Conservation (phyloP, 1,140 invertebrate genomes). For the Sycobia sp. region DNA sequence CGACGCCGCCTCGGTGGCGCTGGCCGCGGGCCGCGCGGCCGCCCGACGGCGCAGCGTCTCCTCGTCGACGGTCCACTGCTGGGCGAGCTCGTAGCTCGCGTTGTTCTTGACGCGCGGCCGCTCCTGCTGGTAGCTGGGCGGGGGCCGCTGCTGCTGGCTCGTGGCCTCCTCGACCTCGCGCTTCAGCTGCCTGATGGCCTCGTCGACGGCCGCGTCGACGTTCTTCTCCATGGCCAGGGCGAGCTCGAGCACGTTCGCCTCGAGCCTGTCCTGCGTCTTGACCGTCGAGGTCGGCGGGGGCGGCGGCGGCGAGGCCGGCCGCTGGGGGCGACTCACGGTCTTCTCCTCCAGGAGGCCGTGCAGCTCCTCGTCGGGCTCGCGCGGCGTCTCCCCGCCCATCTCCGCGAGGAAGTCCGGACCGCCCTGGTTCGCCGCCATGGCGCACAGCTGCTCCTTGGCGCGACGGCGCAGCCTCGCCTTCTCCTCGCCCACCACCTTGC, state of each 20-base stretch:
- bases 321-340: no score
- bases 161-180: constrained; percentile 49
- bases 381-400: constrained; percentile 14
- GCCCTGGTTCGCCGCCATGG: constrained; percentile 7
- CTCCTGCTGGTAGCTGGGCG: background rate
- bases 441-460: constrained; percentile 22
- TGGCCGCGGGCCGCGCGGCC: constrained; percentile 1
- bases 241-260: constrained; percentile 48
- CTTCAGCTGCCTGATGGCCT: constrained; percentile 48
- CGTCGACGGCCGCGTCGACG: constrained; percentile 46
- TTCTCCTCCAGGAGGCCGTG: constrained; percentile 37
- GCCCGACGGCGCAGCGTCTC: constrained; percentile 42
- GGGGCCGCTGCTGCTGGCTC: constrained; percentile 19
- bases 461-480: background rate
- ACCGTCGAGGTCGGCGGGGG: constrained; percentile 47
- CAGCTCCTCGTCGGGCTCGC: constrained; percentile 32
- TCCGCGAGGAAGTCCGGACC: constrained; percentile 7
- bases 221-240: constrained; percentile 53
- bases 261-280: constrained; percentile 54
- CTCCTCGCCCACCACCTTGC: constrained; percentile 12
- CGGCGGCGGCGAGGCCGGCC: no score
- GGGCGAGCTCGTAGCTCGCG: constrained; percentile 59
- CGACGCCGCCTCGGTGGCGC: constrained; percentile 2
- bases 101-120: constrained; percentile 49
- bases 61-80: constrained; percentile 50